Conservation (phyloP, 2,888 invertebrate genomes). For the Dichetophora obliterata region DNA sequence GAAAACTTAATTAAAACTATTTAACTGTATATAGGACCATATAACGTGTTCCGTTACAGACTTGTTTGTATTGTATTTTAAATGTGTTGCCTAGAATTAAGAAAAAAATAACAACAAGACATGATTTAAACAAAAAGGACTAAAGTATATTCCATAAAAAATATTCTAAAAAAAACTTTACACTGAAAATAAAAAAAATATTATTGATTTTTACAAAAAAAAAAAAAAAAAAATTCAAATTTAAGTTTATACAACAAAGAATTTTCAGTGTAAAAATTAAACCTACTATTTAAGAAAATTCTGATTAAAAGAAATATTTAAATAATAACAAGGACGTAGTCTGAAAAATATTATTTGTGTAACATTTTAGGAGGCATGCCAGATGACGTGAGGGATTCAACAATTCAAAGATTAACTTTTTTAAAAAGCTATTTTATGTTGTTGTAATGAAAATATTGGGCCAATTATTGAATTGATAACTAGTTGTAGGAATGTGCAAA, state of each 20-base stretch:
- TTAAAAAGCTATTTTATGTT: too few relatives aligned
- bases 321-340: conserved; percentile 30
- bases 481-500: too few relatives aligned
- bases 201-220: conserved; percentile 46
- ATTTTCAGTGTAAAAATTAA: conserved; percentile 20
- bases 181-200: conserved; percentile 34
- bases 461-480: too few relatives aligned
- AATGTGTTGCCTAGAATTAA: conserved; percentile 18
- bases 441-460: too few relatives aligned
- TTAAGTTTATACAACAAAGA: conserved; percentile 25
- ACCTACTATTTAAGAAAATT: conserved; percentile 3
- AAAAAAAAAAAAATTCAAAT: conserved; percentile 17
- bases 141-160: conserved; percentile 22
- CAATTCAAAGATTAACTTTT: neutral
- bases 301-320: conserved; percentile 1
- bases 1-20: neutral
- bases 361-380: too few relatives aligned
- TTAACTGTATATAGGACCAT: conserved; percentile 23
- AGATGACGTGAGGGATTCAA: too few relatives aligned
- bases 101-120: conserved; percentile 10
- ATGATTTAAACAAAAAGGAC: conserved; percentile 17
- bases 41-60: neutral
- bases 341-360: conserved; percentile 7
- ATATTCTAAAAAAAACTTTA: conserved; percentile 26
- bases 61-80: conserved; percentile 13